phyloP scores from a whole-genome alignment of 2,113 vertebrate species.

The Cettia cetti region DNA sequence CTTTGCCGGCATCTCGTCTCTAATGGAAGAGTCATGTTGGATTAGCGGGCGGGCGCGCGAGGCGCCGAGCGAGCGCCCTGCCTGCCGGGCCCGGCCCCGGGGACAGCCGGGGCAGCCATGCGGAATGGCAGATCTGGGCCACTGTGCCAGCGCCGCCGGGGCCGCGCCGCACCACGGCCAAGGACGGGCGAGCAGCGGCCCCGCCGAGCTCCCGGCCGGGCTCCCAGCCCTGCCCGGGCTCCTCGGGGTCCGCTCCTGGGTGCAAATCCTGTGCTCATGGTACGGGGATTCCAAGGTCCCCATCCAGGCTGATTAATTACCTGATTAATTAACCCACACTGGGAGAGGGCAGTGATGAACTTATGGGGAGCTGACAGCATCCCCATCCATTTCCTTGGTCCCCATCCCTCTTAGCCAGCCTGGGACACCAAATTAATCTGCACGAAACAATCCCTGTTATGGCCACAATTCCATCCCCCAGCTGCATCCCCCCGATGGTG shows the following conservation, averaged over 20 bases:
- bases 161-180: neutral
- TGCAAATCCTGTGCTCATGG: too few relatives aligned
- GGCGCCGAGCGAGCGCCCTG: neutral
- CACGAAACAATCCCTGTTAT: neutral
- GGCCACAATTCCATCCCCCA: neutral
- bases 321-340: neutral
- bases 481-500: rapidly evolving
- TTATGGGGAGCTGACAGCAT: neutral
- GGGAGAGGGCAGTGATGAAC: neutral
- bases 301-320: constrained; percentile 4
- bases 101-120: constrained; percentile 40
- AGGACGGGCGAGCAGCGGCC: neutral
- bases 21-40: constrained; percentile 71
- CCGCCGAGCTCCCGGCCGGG: rapidly evolving
- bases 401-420: too few relatives aligned
- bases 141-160: constrained; percentile 48
- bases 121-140: constrained; percentile 70
- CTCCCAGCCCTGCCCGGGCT: neutral
- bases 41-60: constrained; percentile 33
- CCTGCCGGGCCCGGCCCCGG: neutral
- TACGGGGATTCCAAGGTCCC: neutral
- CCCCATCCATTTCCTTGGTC: neutral
- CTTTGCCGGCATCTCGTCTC: constrained; percentile 21
- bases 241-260: rapidly evolving
- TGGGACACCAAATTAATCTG: neutral